A percentile compares a stretch with the other conserved stretches of the same genome.
Conservation (phyloP, 1,140 invertebrate species). For the Brachionus calyciflorus region DNA sequence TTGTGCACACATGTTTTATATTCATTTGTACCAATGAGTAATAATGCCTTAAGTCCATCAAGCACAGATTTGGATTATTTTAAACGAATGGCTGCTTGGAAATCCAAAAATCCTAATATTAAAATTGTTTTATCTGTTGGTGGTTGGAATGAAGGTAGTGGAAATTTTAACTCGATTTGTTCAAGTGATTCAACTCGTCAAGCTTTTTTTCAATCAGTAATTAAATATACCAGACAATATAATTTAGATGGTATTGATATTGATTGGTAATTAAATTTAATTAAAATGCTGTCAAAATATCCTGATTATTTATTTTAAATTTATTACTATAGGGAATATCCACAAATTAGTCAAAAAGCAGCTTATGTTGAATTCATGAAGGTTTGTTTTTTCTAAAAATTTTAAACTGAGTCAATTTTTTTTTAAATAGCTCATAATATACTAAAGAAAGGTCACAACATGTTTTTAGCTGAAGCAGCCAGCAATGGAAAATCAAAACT, state of each 20-base stretch:
- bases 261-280: conserved; percentile 71
- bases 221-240: conserved; percentile 83
- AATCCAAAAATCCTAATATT: conserved; percentile 85
- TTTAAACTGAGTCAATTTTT: no score
- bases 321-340: conserved; percentile 85
- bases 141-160: conserved; percentile 87
- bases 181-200: conserved; percentile 48
- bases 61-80: conserved; percentile 52
- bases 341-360: conserved; percentile 77
- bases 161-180: conserved; percentile 49
- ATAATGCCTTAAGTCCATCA: conserved; percentile 50
- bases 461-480: conserved; percentile 79
- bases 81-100: conserved; percentile 78
- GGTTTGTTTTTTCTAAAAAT: no score
- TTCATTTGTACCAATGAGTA: conserved; percentile 70
- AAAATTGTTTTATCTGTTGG: conserved; percentile 89
- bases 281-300: conserved; percentile 61
- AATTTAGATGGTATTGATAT: conserved; percentile 92
- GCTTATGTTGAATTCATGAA: conserved; percentile 84
- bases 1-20: conserved; percentile 79
- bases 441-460: conserved; percentile 77
- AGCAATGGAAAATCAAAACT: conserved; percentile 72
- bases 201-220: conserved; percentile 59
- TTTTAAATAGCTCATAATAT: no score
- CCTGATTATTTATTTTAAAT: conserved; percentile 66